A percentile compares a stretch with the other conserved stretches of the same genome.
Evolutionary conservation across 2,797 vertebrate species (phyloP).

Genomic region (Podargus strigoides): DNA sequence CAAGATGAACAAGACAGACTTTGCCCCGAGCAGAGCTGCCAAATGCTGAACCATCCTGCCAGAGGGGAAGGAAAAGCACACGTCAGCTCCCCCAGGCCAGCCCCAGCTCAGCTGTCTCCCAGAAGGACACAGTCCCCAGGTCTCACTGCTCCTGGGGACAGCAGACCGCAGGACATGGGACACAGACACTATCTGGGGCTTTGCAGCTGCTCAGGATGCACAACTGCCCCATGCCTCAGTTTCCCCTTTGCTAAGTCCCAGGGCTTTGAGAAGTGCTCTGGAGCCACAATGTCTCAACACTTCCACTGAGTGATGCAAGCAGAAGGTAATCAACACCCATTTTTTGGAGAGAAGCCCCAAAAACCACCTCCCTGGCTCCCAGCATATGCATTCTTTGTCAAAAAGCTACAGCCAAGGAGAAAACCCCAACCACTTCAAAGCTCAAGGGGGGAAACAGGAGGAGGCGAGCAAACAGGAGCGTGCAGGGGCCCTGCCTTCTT

Average conservation of each 20-base stretch:
- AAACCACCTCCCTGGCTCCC: neutral
- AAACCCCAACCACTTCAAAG: neutral
- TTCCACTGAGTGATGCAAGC: neutral
- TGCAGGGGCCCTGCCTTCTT: neutral
- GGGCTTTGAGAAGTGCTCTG: neutral
- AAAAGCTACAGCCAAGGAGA: neutral
- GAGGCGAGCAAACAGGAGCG: neutral
- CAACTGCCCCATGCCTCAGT: neutral
- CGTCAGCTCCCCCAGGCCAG: neutral
- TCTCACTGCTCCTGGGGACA: neutral
- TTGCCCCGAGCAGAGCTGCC: neutral
- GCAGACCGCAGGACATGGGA: neutral
- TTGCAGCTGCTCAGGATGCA: neutral
- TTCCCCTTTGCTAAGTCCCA: neutral
- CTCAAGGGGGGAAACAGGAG: neutral
- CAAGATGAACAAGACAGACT: neutral
- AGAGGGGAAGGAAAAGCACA: neutral
- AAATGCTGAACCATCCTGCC: neutral
- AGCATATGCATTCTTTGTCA: neutral
- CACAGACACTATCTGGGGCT: neutral
- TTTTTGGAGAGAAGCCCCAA: neutral
- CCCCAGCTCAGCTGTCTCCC: accelerated
- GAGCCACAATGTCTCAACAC: neutral
- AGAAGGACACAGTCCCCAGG: neutral
- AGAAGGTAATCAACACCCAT: neutral